Evolutionary conservation across 2,888 invertebrate species (phyloP).

Genomic region (Megamerina dolium): DNA sequence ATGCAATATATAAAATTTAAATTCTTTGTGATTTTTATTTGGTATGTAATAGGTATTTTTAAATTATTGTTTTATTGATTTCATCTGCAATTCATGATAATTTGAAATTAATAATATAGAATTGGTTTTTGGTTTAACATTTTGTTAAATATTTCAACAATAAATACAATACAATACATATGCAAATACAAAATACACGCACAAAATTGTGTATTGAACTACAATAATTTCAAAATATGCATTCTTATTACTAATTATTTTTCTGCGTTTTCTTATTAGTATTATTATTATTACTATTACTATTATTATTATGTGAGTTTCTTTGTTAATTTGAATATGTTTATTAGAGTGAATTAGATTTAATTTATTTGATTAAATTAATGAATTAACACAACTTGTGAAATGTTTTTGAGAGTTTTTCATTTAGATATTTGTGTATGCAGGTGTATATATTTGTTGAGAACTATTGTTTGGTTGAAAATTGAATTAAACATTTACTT

Average conservation of each 20-base stretch:
- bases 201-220: constrained; percentile 23
- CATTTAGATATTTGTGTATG: constrained; percentile 1
- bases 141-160: constrained; percentile 29
- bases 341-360: no score
- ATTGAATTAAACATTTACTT: constrained; percentile 2
- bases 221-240: constrained; percentile 23
- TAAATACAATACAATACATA: constrained; percentile 34
- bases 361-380: no score
- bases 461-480: constrained; percentile 1
- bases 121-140: constrained; percentile 10
- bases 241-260: constrained; percentile 7
- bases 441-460: constrained; percentile 2
- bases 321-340: constrained; percentile 10
- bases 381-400: constrained; percentile 8
- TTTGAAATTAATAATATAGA: constrained; percentile 16
- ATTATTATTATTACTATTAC: constrained; percentile 6
- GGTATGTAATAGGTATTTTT: no score
- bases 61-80: neutral
- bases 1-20: neutral
- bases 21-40: neutral
- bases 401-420: constrained; percentile 8
- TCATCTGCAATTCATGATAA: neutral
- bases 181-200: constrained; percentile 29
- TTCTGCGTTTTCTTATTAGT: constrained; percentile 4
- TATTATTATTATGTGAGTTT: no score